These are phyloP conservation scores for Acleris holmiana DNA, from an alignment of 2,888 invertebrate genomes.

Conservation along the genomic window DNA sequence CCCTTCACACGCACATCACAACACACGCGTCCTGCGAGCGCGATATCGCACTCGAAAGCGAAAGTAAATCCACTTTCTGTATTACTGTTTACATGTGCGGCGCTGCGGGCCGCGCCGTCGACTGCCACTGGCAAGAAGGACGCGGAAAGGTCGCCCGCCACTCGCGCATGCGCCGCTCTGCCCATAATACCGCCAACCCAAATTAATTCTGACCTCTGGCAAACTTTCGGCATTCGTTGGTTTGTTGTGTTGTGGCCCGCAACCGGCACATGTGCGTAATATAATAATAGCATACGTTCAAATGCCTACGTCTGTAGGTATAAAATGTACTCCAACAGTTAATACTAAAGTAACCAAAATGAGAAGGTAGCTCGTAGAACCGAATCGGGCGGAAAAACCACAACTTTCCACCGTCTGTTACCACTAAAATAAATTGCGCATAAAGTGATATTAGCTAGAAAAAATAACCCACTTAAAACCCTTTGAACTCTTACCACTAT, in stretches of 20 bases:
- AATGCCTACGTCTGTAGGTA: too few relatives aligned
- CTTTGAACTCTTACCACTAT: too few relatives aligned
- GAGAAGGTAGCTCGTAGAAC: too few relatives aligned
- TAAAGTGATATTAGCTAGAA: too few relatives aligned
- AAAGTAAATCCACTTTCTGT: constrained; percentile 58
- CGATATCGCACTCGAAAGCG: constrained; percentile 54
- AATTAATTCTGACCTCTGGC: constrained; percentile 59
- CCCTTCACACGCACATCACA: constrained; percentile 44
- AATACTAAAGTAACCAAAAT: too few relatives aligned
- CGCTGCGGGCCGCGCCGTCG: constrained; percentile 72
- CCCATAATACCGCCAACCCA: constrained; percentile 51
- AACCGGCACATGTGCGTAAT: neutral
- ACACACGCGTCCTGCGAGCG: constrained; percentile 44
- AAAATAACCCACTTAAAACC: too few relatives aligned
- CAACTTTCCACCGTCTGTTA: too few relatives aligned
- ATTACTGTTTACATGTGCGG: constrained; percentile 68
- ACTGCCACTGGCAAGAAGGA: constrained; percentile 66
- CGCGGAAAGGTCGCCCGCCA: constrained; percentile 73
- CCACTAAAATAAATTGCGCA: too few relatives aligned
- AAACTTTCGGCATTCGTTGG: constrained; percentile 45
- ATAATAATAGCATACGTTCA: too few relatives aligned
- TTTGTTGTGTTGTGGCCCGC: constrained; percentile 22
- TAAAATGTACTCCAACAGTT: too few relatives aligned
- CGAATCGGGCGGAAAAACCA: too few relatives aligned
- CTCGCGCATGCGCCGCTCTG: constrained; percentile 72